phyloP scores from a whole-genome alignment of 2,113 vertebrate genomes.

The Cyanistes caeruleus region DNA sequence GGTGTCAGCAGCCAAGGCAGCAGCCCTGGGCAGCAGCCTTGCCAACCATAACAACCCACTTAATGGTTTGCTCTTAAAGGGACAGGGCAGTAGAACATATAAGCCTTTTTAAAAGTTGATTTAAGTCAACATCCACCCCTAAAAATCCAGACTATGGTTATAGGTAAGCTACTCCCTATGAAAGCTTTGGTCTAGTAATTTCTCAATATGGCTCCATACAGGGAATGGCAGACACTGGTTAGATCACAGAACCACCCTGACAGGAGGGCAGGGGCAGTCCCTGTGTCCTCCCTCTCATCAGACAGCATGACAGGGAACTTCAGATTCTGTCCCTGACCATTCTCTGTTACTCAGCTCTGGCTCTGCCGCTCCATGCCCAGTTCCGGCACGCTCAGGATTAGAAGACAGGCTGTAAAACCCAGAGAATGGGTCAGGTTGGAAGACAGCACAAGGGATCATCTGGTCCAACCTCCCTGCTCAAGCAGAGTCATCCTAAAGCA shows the following conservation, averaged over 20 bases:
- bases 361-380: background rate
- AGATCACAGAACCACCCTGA: background rate
- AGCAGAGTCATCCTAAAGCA: background rate
- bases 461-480: background rate
- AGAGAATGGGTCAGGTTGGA: background rate
- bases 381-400: background rate
- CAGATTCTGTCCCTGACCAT: background rate
- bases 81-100: fast-evolving
- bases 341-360: background rate
- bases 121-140: background rate
- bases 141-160: background rate
- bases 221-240: background rate
- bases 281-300: background rate
- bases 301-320: background rate
- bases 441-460: background rate
- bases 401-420: background rate
- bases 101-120: background rate
- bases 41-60: background rate
- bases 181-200: background rate
- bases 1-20: background rate
- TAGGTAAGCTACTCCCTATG: background rate
- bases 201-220: background rate
- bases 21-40: background rate
- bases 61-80: background rate
- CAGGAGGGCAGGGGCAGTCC: background rate